These are phyloP conservation scores for Myotis vivesi DNA, from an alignment of 2,797 vertebrate species.

Conservation along the genomic window DNA sequence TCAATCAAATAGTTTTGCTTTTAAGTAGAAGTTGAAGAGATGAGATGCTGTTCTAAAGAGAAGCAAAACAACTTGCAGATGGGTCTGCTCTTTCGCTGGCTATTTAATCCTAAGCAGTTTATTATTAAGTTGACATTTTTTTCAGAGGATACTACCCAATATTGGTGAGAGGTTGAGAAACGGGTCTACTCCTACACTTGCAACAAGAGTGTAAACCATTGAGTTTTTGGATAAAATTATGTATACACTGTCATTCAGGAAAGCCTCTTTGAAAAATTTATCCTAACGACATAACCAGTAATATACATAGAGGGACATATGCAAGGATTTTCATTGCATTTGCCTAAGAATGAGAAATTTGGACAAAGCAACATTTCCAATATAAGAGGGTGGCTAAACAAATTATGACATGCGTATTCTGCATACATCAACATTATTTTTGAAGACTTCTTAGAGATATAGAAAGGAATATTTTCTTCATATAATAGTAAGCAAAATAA, in stretches of 20 bases:
- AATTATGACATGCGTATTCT: background rate
- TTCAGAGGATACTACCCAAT: background rate
- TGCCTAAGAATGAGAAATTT: conserved; percentile 20
- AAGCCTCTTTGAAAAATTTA: background rate
- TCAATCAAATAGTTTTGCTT: conserved; percentile 51
- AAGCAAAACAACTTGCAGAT: background rate
- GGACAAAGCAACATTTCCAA: background rate
- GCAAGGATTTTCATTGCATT: background rate
- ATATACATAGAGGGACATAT: background rate
- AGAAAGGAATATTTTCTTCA: background rate
- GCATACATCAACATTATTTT: background rate
- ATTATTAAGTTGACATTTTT: background rate
- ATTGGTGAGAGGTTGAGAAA: background rate
- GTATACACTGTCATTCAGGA: background rate
- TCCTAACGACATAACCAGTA: background rate
- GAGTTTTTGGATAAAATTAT: background rate
- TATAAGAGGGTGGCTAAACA: background rate
- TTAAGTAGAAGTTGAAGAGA: background rate
- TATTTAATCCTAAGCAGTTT: background rate
- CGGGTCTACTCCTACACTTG: background rate
- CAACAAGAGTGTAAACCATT: background rate
- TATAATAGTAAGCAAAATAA: background rate
- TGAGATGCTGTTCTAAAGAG: background rate
- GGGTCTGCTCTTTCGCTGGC: background rate
- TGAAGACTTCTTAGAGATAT: background rate